phyloP scores from a whole-genome alignment of 2,113 vertebrate genomes.

The Antechinus flavipes region DNA sequence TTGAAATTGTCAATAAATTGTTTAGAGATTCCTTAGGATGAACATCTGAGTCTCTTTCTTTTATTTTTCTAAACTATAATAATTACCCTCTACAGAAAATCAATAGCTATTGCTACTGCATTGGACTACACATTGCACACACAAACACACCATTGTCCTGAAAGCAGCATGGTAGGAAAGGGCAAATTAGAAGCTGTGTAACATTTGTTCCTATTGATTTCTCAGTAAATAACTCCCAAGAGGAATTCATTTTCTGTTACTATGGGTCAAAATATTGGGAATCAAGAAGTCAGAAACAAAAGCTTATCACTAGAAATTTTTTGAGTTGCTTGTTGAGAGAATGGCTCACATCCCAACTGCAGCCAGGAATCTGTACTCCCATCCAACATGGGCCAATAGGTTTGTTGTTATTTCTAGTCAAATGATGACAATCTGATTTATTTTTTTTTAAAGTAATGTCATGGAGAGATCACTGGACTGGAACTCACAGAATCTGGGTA shows the following conservation, averaged over 20 bases:
- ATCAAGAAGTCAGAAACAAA: not conserved
- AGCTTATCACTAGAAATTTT: not conserved
- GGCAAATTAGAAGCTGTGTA: constrained; percentile 43
- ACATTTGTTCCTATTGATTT: constrained; percentile 59
- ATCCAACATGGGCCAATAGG: not conserved
- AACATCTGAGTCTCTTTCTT: not conserved
- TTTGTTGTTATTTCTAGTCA: not conserved
- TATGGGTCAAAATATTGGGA: not conserved
- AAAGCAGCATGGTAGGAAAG: not conserved
- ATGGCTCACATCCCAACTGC: not conserved
- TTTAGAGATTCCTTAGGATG: not conserved
- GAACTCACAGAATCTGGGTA: not conserved
- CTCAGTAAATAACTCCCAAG: constrained; percentile 35
- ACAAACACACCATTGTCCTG: not conserved
- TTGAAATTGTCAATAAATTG: not conserved
- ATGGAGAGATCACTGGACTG: not conserved
- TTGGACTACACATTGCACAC: not conserved
- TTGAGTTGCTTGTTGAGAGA: not conserved
- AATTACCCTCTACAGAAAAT: not conserved
- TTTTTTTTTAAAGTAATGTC: not conserved
- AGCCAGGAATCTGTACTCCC: not conserved
- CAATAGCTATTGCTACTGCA: not conserved
- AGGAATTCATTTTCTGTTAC: constrained; percentile 43
- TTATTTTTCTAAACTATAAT: not conserved
- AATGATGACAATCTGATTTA: not conserved